These are phyloP conservation scores for Marronus borbonicus DNA, from an alignment of 2,888 invertebrate genomes.

Conservation along the genomic window DNA sequence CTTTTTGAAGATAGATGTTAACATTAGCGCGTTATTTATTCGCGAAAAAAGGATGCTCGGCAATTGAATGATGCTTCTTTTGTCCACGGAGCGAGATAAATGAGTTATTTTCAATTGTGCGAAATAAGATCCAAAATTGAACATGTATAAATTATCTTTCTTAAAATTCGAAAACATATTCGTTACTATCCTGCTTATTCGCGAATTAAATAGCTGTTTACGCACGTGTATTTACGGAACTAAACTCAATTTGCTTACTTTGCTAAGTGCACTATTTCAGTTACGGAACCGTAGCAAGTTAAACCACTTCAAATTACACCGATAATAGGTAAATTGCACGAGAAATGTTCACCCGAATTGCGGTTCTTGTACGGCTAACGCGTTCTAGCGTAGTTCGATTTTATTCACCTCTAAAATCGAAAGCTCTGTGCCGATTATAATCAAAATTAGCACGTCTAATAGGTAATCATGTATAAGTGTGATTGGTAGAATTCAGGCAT, in stretches of 20 bases:
- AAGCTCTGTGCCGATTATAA: not conserved
- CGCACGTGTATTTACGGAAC: too few species aligned
- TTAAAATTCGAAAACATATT: too few species aligned
- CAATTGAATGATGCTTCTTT: too few species aligned
- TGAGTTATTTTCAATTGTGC: too few species aligned
- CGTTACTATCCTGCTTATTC: too few species aligned
- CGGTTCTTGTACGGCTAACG: not conserved
- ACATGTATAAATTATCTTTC: too few species aligned
- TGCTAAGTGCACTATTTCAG: not conserved
- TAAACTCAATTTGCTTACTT: not conserved
- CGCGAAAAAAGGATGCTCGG: too few species aligned
- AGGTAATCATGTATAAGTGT: not conserved
- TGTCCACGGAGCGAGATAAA: too few species aligned
- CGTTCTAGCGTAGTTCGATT: not conserved
- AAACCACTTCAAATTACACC: not conserved
- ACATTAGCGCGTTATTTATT: too few species aligned
- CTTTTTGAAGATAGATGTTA: not conserved
- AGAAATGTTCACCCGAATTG: not conserved
- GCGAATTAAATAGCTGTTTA: too few species aligned
- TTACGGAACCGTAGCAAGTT: not conserved
- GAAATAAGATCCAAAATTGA: too few species aligned
- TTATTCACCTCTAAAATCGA: not conserved
- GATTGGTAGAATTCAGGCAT: not conserved
- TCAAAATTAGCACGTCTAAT: not conserved
- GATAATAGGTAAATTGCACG: conserved; percentile 8